Evolutionary conservation across 2,797 vertebrate genomes (phyloP).

Genomic region (Crypturellus tataupa): DNA sequence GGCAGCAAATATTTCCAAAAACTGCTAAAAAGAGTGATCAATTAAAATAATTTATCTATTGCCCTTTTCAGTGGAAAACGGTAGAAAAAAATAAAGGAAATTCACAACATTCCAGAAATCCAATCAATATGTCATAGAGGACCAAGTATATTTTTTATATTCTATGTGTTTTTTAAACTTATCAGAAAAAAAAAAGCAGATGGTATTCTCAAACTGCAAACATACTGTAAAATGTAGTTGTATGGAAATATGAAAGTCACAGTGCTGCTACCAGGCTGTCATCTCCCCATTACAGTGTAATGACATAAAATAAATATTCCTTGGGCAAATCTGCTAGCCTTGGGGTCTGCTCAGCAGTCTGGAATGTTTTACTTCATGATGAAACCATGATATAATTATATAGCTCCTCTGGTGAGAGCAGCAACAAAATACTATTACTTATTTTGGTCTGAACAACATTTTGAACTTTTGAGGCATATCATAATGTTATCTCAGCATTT

Average conservation of each 20-base stretch:
- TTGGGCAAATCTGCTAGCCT: too few species aligned
- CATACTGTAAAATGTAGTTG: neutral
- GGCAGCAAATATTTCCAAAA: neutral
- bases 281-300: neutral
- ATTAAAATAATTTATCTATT: neutral
- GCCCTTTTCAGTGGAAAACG: neutral
- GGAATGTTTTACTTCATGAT: neutral
- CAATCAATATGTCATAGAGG: neutral
- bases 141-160: neutral
- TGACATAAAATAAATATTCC: neutral
- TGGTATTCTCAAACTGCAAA: neutral
- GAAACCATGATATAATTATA: neutral
- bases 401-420: neutral
- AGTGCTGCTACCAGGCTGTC: neutral
- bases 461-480: neutral
- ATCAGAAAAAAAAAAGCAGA: neutral
- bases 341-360: neutral
- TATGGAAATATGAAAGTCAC: too few species aligned
- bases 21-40: neutral
- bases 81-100: neutral
- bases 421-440: neutral
- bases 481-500: neutral
- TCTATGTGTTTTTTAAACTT: neutral
- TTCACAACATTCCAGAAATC: neutral
- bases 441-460: neutral